Evolutionary conservation across 2,888 invertebrate species (phyloP), one percentile per base, ranked within the genome.

Genomic region (Pterobdella sp.): DNA sequence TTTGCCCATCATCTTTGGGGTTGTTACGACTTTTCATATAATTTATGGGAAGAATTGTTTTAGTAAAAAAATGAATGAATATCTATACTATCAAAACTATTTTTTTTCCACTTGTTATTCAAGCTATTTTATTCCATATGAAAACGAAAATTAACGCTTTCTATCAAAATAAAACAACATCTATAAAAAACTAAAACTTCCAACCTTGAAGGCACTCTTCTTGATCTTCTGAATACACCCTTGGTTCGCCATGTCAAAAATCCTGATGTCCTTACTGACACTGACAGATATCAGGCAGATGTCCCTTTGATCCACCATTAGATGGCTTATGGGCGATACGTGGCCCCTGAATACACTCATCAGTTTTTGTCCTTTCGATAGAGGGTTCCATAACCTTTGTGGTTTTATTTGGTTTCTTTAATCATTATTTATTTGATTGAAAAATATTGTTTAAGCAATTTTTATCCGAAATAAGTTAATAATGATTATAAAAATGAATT

Each of bases 331-430:
- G 18, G 89, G 80, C 63, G 71, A 74, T 60, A 72, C 88, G 81
- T 92, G 92, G 0, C 91, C 91, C 63, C 86, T 84, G 49, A 91
- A 85, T 22, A 87, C 83, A 14, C 87, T 86, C 64, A 85, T 88
- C 0, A 90, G 87, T 79, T 89, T 88, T 34, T 66, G 52, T 69
- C 85, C 84, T 0, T 90, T 87, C n/a, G 90, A 88, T 81, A 90
- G 90, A 0, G 91, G 88, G 83, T 90, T 91, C 92, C 92, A 93
- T 71, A 91, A 90, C 4, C 77, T 71, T 7, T 4, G 49, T 35
- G 14, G n/a, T 7, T 14, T 42, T 7, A 18, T 14, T 42, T 7
- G 42, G 42, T 7, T n/a, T n/a, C n/a, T n/a, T n/a, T n/a, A n/a
- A n/a, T n/a, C n/a, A n/a, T n/a, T n/a, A n/a, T n/a, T n/a, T n/a